These are phyloP conservation scores for Hyperoplus immaculatus DNA, from an alignment of 2,797 vertebrate species.

Conservation along the genomic window DNA sequence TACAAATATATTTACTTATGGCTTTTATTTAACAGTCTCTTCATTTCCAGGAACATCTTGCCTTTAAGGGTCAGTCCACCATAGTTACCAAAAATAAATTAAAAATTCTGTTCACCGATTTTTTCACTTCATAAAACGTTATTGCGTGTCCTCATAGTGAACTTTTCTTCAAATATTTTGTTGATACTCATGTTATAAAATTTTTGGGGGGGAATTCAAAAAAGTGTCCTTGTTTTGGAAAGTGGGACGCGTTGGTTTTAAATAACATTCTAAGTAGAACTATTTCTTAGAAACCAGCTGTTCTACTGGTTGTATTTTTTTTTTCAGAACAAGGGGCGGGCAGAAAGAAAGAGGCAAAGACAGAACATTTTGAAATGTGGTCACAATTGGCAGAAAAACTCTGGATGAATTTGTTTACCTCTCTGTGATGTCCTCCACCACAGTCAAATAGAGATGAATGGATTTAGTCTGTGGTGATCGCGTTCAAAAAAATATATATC, in stretches of 20 bases:
- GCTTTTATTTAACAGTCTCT: constrained; percentile 1
- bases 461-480: not conserved
- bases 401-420: not conserved
- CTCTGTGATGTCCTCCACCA: not conserved
- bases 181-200: not conserved
- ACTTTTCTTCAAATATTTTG: not conserved
- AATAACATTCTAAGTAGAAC: not conserved
- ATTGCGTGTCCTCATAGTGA: not conserved
- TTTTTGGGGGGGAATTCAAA: not conserved
- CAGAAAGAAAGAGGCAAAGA: no score
- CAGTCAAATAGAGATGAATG: not conserved
- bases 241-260: no score
- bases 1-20: not conserved
- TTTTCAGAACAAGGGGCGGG: no score
- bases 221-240: not conserved
- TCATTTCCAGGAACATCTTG: no score
- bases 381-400: not conserved
- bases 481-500: not conserved
- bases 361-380: not conserved
- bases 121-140: not conserved
- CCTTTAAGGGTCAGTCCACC: not conserved
- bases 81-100: not conserved
- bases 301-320: no score
- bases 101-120: not conserved
- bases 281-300: not conserved